A percentile compares a stretch with the other conserved stretches of the same genome.
phyloP scores from a whole-genome alignment of 1,140 invertebrate species.

The Amphibalanus amphitrite region DNA sequence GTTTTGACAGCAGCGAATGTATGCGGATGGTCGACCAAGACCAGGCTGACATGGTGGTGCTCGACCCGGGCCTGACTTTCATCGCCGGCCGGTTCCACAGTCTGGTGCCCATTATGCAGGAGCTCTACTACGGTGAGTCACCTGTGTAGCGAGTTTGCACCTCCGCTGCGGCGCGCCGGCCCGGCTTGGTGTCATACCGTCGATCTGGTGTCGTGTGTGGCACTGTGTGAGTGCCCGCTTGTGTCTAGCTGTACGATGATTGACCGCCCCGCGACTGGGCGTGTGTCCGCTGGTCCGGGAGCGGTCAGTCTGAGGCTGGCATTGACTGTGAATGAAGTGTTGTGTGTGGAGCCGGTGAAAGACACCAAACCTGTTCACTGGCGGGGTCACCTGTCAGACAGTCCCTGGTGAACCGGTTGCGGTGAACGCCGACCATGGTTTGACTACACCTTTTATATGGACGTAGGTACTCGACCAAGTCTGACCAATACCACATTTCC shows the following conservation, averaged over 20 bases:
- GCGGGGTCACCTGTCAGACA: not conserved
- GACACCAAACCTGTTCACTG: not conserved
- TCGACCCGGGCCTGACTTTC: constrained; percentile 87
- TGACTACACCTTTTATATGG: too few relatives aligned
- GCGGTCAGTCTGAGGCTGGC: not conserved
- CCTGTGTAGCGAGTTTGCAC: not conserved
- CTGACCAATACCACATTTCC: too few relatives aligned
- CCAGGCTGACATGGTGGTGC: constrained; percentile 55
- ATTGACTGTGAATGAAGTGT: not conserved
- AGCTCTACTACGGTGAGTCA: constrained; percentile 33
- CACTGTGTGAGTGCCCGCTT: not conserved
- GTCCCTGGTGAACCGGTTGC: not conserved
- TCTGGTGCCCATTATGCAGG: constrained; percentile 72
- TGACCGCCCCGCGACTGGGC: too few relatives aligned
- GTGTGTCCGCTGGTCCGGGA: not conserved
- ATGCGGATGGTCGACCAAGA: constrained; percentile 43
- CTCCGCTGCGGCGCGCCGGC: not conserved
- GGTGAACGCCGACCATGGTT: too few relatives aligned
- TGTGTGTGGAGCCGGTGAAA: too few relatives aligned
- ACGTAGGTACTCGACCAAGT: too few relatives aligned
- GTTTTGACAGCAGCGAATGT: constrained; percentile 60
- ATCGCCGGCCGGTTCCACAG: constrained; percentile 80
- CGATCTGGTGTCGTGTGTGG: not conserved
- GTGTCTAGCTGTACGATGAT: not conserved
- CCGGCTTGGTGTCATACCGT: not conserved